A percentile compares a stretch with the other conserved stretches of the same genome.
Conservation (phyloP, 2,888 invertebrate genomes). For the Neria commutata region DNA sequence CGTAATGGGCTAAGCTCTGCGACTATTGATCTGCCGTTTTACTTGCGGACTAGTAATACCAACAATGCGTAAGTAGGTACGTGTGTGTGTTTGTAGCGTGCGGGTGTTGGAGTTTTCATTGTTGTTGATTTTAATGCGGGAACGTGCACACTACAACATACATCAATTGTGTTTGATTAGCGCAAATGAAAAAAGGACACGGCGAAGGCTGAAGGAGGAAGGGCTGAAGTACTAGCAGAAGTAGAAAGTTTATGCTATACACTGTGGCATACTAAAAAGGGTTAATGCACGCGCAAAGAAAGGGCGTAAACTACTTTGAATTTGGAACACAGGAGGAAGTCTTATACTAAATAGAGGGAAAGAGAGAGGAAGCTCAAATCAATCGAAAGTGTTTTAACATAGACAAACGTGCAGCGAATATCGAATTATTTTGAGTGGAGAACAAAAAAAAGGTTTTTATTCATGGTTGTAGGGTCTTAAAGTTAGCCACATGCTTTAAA, state of each 20-base stretch:
- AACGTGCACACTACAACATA: slow-evolving; percentile 33
- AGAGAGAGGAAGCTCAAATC: too few species aligned
- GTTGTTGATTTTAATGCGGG: slow-evolving; percentile 7
- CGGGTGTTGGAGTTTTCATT: neutral
- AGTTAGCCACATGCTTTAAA: too few species aligned
- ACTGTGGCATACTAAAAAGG: neutral
- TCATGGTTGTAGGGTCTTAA: too few species aligned
- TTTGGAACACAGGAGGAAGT: too few species aligned
- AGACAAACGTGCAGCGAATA: too few species aligned
- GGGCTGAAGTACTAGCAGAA: neutral
- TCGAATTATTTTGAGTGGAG: too few species aligned
- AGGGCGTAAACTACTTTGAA: neutral
- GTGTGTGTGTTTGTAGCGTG: neutral
- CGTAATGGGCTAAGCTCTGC: too few species aligned
- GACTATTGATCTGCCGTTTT: too few species aligned
- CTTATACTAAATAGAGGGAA: too few species aligned
- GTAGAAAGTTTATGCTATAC: neutral
- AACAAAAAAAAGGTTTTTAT: too few species aligned
- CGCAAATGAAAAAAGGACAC: slow-evolving; percentile 36
- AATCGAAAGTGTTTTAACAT: too few species aligned
- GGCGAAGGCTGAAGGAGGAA: neutral
- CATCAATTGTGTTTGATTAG: slow-evolving; percentile 41
- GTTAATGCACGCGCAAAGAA: neutral
- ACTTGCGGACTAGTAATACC: too few species aligned
- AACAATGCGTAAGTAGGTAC: neutral